Conservation (phyloP, 2,888 invertebrate species). For the Parasteatoda lunata region DNA sequence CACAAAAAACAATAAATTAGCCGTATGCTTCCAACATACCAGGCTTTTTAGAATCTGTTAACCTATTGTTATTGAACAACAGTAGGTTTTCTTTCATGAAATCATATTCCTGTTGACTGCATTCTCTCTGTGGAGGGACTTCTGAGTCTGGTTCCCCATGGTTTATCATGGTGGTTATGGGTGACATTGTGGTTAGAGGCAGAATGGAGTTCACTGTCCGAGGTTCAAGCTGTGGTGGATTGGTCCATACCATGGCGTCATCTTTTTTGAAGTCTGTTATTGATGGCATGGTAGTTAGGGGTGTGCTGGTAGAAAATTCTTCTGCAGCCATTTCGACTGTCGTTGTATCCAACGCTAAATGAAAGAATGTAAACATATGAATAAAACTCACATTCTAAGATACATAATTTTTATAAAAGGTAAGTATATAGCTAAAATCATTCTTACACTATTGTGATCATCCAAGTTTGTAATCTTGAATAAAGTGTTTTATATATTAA, state of each 20-base stretch:
- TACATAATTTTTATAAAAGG: too few relatives aligned
- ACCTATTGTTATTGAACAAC: constrained; percentile 80
- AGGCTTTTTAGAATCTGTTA: constrained; percentile 75
- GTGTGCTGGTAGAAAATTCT: constrained; percentile 17
- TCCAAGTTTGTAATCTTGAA: too few relatives aligned
- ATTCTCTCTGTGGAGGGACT: constrained; percentile 65
- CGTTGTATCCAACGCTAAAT: constrained; percentile 28
- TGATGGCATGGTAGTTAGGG: constrained; percentile 4
- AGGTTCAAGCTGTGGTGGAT: constrained; percentile 39
- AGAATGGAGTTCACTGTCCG: constrained; percentile 4
- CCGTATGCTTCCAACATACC: constrained; percentile 10
- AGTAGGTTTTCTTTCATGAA: constrained; percentile 70
- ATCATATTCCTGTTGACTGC: constrained; percentile 70
- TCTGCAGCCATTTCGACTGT: constrained; percentile 4
- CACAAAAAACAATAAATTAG: too few relatives aligned
- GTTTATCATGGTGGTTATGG: constrained; percentile 23
- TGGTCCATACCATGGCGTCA: constrained; percentile 39
- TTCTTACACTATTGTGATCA: too few relatives aligned
- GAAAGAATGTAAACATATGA: neutral
- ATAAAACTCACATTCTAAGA: neutral
- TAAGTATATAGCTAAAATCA: too few relatives aligned
- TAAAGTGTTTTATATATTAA: too few relatives aligned
- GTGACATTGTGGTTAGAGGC: constrained; percentile 4
- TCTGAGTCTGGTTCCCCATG: constrained; percentile 14
- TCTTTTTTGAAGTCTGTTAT: constrained; percentile 33